Conservation (phyloP, 2,797 vertebrate genomes). For the Steatocranus sp. region DNA sequence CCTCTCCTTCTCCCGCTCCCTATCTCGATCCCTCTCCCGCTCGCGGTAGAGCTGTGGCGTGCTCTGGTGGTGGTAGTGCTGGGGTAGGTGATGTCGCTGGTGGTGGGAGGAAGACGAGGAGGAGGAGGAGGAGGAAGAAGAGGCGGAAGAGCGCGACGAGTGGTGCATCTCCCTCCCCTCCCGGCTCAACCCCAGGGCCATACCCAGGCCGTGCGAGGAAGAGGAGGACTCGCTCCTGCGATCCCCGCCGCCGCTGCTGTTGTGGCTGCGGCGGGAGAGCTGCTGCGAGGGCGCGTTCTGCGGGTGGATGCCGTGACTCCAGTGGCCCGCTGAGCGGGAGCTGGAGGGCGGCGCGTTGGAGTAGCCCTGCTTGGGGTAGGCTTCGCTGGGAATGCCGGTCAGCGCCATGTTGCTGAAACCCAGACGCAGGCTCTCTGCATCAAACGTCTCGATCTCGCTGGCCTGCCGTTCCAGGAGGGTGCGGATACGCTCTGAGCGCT, state of each 20-base stretch:
- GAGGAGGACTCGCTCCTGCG: conserved; percentile 69
- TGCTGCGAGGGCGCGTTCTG: conserved; percentile 75
- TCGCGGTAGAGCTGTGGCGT: conserved; percentile 81
- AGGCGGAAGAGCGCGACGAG: conserved; percentile 74
- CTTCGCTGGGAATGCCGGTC: conserved; percentile 84
- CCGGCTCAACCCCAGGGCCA: conserved; percentile 55
- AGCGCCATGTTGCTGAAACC: conserved; percentile 89
- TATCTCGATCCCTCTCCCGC: conserved; percentile 70
- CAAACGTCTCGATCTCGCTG: conserved; percentile 87
- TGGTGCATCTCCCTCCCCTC: conserved; percentile 66
- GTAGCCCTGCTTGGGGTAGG: conserved; percentile 86
- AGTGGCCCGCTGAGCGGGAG: conserved; percentile 82
- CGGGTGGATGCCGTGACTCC: conserved; percentile 82
- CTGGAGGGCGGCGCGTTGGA: conserved; percentile 73
- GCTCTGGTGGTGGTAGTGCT: conserved; percentile 80
- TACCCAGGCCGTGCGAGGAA: conserved; percentile 52
- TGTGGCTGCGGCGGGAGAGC: conserved; percentile 78
- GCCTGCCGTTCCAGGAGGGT: conserved; percentile 89
- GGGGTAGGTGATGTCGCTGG: conserved; percentile 71
- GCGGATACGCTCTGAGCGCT: conserved; percentile 89
- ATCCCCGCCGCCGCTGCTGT: conserved; percentile 58
- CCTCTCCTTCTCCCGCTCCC: conserved; percentile 74
- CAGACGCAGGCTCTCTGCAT: conserved; percentile 87
- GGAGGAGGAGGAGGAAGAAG: conserved; percentile 75
- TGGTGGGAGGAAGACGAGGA: conserved; percentile 74